Evolutionary conservation across 2,888 invertebrate genomes (phyloP).

Genomic region (Pollenia angustigena): DNA sequence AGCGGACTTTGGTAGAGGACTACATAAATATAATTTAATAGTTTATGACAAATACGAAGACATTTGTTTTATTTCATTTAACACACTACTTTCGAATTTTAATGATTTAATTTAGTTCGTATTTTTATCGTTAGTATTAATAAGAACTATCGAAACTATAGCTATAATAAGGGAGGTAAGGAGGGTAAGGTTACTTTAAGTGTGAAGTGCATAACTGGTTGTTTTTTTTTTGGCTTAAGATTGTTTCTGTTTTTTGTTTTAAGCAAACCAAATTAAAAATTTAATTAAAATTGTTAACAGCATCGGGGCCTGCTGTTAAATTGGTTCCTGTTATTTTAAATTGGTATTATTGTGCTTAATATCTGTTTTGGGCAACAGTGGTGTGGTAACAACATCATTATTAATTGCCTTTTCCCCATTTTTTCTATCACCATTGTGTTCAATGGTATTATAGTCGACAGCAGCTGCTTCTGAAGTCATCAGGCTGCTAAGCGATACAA

Average conservation of each 20-base stretch:
- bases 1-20: background rate
- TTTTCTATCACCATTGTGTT: constrained; percentile 76
- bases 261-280: constrained; percentile 48
- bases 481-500: constrained; percentile 80
- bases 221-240: constrained; percentile 36
- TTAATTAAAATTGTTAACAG: constrained; percentile 65
- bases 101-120: constrained; percentile 14
- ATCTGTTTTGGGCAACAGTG: constrained; percentile 78
- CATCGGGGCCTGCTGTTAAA: constrained; percentile 72
- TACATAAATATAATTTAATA: constrained; percentile 3
- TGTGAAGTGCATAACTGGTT: constrained; percentile 70
- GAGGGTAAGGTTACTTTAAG: constrained; percentile 60
- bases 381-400: constrained; percentile 76
- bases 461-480: constrained; percentile 79
- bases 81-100: constrained; percentile 17
- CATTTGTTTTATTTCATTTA: constrained; percentile 30
- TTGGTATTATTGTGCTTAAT: constrained; percentile 66
- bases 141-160: constrained; percentile 34
- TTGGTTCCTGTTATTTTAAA: constrained; percentile 76
- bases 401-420: constrained; percentile 77
- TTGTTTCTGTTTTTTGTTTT: constrained; percentile 32
- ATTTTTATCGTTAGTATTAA: constrained; percentile 14
- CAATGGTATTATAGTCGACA: constrained; percentile 67
- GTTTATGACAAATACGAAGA: constrained; percentile 25
- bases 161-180: constrained; percentile 22